Percentiles rank a stretch among this genome's conserved stretches.
Evolutionary conservation across 2,888 invertebrate species (phyloP).

Genomic region (Seladonia tumulorum): DNA sequence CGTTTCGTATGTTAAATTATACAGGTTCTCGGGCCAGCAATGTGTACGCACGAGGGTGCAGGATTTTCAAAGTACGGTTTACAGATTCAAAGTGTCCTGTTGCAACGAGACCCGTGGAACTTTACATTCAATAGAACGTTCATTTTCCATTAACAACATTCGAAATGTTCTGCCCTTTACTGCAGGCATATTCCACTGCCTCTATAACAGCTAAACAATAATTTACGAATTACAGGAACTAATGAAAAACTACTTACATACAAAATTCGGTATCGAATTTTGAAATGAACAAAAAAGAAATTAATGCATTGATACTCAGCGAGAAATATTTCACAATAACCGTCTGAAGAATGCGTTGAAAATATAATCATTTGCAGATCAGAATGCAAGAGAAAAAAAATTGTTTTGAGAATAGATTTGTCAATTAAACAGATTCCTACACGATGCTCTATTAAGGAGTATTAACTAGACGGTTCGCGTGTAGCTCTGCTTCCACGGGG

Average conservation of each 20-base stretch:
- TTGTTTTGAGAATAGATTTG: neutral
- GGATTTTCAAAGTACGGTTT: neutral
- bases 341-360: neutral
- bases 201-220: neutral
- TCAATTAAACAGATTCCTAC: neutral
- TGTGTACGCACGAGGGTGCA: neutral
- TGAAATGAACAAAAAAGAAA: no score
- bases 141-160: neutral
- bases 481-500: neutral
- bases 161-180: neutral
- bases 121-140: neutral
- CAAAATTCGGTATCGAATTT: no score
- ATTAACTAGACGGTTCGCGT: slow-evolving; percentile 2
- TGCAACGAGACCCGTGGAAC: neutral
- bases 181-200: neutral
- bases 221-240: no score
- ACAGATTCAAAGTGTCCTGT: neutral
- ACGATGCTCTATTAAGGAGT: slow-evolving; percentile 26
- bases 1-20: slow-evolving; percentile 51
- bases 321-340: neutral
- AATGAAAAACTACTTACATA: no score
- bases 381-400: neutral
- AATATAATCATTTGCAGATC: neutral
- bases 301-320: no score
- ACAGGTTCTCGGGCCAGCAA: neutral